Evolutionary conservation across 35 echinoderm and acorn worm species (phyloP).

Genomic region (Strongylocentrotus purpuratus): DNA sequence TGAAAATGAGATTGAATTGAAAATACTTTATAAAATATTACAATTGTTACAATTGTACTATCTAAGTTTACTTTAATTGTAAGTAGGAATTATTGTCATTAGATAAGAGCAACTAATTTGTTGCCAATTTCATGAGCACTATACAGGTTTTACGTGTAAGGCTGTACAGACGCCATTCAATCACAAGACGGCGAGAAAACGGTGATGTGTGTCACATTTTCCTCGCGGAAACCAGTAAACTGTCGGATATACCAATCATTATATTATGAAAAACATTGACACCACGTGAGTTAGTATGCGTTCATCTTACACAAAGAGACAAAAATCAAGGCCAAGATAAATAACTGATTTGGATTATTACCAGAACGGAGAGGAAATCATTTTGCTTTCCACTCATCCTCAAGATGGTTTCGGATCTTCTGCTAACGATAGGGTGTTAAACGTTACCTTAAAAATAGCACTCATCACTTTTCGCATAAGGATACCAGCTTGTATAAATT

Average conservation of each 20-base stretch:
- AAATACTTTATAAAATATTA: background rate
- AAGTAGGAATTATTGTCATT: background rate
- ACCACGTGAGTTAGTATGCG: background rate
- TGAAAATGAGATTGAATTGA: background rate
- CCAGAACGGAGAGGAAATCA: background rate
- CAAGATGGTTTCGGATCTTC: background rate
- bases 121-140: background rate
- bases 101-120: background rate
- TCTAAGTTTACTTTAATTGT: background rate
- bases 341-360: background rate
- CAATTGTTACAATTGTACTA: background rate
- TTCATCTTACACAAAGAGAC: background rate
- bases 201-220: background rate
- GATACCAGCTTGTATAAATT: background rate
- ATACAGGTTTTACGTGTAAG: background rate
- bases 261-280: background rate
- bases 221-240: background rate
- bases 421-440: too few species aligned
- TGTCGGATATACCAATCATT: background rate
- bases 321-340: background rate
- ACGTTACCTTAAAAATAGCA: background rate
- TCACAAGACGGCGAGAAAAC: background rate
- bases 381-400: background rate
- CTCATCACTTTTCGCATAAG: background rate
- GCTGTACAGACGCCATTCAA: background rate